Base-by-base conservation (phyloP, 2,113 vertebrate genomes). In the Pardalotus punctatus region DNA sequence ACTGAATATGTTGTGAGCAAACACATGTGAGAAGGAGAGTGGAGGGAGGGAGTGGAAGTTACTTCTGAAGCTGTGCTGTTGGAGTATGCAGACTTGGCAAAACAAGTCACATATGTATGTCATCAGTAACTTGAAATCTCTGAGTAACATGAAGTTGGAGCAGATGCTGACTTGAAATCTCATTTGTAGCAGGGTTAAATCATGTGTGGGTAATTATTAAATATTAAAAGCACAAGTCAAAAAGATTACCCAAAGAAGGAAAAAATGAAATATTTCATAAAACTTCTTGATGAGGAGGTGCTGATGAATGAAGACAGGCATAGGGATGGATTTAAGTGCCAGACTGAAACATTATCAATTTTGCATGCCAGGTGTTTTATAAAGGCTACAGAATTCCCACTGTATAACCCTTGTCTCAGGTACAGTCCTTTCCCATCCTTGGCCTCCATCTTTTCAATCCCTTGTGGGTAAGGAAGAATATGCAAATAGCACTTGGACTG, bases 201-300 rank as follows among this genome's bases (percentile, higher is more conserved):
- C 89, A 90, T 66, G 62, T 96, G 96, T 96, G 79, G 81, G 54
- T 96, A 97, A 95, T 97, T 96, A 96, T 96, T 96, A 96, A 95
- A 95, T 97, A 96, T 95, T 96, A 97, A 96, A 97, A 96, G 78
- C 90, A 82, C 93, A 91, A 97, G 95, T 96, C 86, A 96, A 66
- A 95, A 97, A 91, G 86, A 93, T 96, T 96, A 96, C 70, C 79
- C 93, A 97, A 96, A 96, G 86, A 91, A 93, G 86, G 64, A 88
- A 94, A 91, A 95, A 90, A 62, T 65, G 40, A 86, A 94, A 72
- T 96, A 95, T 95, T 96, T 97, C 91, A 96, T 91, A 94, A 93
- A 96, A 93, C 50, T 90, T 93, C 58, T 90, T 93, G 91, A 95
- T 95, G 95, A 94, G 93, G 91, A 94, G 77, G 78, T 87, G 88